Evolutionary conservation across 2,888 invertebrate species (phyloP), one percentile per base, ranked within the genome.

Genomic region (Yponomeuta evonymella): DNA sequence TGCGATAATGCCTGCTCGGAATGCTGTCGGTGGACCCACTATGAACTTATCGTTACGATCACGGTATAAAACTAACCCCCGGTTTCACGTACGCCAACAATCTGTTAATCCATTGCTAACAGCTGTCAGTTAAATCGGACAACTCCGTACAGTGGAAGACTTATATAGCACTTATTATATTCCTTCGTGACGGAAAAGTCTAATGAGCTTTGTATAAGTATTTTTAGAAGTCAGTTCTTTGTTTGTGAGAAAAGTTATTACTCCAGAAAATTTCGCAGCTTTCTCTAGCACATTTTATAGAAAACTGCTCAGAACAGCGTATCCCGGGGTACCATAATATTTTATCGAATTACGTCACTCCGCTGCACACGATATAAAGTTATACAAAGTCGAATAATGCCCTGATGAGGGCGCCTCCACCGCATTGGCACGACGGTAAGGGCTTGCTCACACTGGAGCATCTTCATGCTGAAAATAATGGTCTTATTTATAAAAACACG

Each of bases 331-430:
- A 70, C 65, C 70, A 69, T 58, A 67, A 69, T 66, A 69, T 71
- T 73, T 73, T 72, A 72, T 72, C 70, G 71, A 72, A 73, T 73
- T 71, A 72, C 67, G 23, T 63, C 72, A 67, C 71, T 72, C 67
- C 30, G 70, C 29, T 66, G 66, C 71, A 51, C 70, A 30, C 51
- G 65, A 65, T 65, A 70, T 70, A 48, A 72, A 72, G 70, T 71
- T 69, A 67, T 51, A 70, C 30, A 23, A 70, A 58, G 68, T 73
- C 65, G 58, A 67, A 68, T 72, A 72, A 70, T 71, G 70, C 68
- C 69, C 70, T 73, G 73, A 73, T 71, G 73, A 72, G 69, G 67
- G 23, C 58, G 69, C 69, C 51, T 62, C 33, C 33, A 62, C 51
- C 29, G 15, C 23, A 23, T 0, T 23, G 23, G 23, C 43, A 43